Conservation (phyloP, 2,888 invertebrate genomes). For the Encarsia formosa region DNA sequence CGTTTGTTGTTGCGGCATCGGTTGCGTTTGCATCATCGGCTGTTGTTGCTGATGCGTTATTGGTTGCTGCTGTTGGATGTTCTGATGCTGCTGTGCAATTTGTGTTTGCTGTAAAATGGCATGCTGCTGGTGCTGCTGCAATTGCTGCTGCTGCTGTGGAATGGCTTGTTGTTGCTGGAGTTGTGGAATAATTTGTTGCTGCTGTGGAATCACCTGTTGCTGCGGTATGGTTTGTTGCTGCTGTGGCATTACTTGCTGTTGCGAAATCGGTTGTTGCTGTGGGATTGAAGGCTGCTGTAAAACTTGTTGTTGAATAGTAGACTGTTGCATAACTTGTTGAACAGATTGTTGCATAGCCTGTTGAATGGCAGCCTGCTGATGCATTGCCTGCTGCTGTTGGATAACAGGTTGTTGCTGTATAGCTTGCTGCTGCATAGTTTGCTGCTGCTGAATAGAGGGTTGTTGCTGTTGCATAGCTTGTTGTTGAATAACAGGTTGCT, state of each 20-base stretch:
- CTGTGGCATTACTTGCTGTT: conserved; percentile 10
- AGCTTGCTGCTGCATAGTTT: conserved; percentile 33
- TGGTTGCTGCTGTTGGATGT: conserved; percentile 29
- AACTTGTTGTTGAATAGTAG: conserved; percentile 7
- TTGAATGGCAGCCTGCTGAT: conserved; percentile 25
- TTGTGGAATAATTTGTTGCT: conserved; percentile 34
- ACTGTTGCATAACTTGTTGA: conserved; percentile 8
- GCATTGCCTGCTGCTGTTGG: conserved; percentile 17
- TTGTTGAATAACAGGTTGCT: conserved; percentile 36
- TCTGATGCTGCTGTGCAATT: conserved; percentile 39
- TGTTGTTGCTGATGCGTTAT: conserved; percentile 33
- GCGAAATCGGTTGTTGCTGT: conserved; percentile 21
- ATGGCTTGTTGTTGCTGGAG: conserved; percentile 21
- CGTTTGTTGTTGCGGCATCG: conserved; percentile 6
- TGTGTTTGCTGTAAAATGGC: conserved; percentile 34
- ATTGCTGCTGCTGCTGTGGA: conserved; percentile 36
- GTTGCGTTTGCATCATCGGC: conserved; percentile 33
- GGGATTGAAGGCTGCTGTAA: conserved; percentile 28
- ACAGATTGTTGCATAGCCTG: conserved; percentile 5
- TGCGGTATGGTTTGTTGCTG: conserved; percentile 33
- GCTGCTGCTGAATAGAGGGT: conserved; percentile 34
- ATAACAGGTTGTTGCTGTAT: conserved; percentile 26
- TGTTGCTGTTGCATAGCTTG: conserved; percentile 37
- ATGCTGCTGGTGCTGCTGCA: conserved; percentile 35
- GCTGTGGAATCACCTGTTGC: conserved; percentile 37